phyloP scores from a whole-genome alignment of 2,888 invertebrate genomes.

The Melinopterus prodromus region DNA sequence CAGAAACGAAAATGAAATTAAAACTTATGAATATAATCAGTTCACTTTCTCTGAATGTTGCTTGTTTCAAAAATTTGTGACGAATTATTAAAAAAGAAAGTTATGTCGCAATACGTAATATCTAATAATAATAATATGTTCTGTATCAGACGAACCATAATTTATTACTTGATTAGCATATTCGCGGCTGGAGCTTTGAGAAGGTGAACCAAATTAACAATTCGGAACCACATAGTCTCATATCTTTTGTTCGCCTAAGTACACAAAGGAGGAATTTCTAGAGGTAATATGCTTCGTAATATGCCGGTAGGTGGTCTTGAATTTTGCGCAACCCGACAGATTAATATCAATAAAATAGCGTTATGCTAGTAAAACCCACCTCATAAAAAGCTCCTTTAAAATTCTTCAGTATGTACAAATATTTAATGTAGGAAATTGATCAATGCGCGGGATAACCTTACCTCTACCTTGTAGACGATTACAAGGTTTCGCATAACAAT shows the following conservation, averaged over 20 bases:
- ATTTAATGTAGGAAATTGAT: constrained; percentile 4
- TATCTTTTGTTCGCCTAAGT: not conserved
- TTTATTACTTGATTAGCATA: not conserved
- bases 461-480: not conserved
- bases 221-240: not conserved
- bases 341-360: not conserved
- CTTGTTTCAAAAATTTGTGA: not conserved
- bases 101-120: not conserved
- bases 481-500: not conserved
- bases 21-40: not conserved
- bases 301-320: not conserved
- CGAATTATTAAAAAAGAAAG: not conserved
- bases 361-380: not conserved
- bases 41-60: not conserved
- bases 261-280: not conserved
- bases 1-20: not conserved
- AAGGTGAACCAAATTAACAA: not conserved
- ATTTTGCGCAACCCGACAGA: not conserved
- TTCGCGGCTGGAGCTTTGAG: not conserved
- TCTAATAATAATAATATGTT: not conserved
- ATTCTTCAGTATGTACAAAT: not conserved
- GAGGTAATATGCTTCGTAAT: not conserved
- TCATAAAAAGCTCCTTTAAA: not conserved
- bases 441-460: not conserved
- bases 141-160: not conserved